Evolutionary conservation across 2,113 vertebrate genomes (phyloP), one percentile per base, ranked within the genome.

Genomic region (Erythrocercus mccallii): DNA sequence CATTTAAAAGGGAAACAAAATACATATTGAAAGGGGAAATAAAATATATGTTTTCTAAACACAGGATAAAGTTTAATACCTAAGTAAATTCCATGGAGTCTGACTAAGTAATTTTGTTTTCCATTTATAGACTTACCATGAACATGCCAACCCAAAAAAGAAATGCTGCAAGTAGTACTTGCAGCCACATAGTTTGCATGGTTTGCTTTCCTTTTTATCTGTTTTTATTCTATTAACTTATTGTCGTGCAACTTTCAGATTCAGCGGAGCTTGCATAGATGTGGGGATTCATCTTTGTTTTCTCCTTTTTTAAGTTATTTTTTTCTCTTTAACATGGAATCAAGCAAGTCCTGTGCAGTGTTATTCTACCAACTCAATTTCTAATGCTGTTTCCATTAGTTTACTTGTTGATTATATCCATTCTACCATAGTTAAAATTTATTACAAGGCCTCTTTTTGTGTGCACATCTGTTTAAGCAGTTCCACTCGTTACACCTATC

Each of bases 341-440:
- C 38, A 62, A 89, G n/a, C 35, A 77, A 90, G 38, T 51, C 56
- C 68, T 91, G 33, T 30, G 28, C 48, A 82, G 25, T 40, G 23
- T 61, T 60, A 64, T 16, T 53, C 16, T 58, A 37, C 38, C 64
- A 64, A 15, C 44, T 81, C 28, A 57, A 53, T 66, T 81, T 85
- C 24, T 53, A 89, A 68, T 51, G 62, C 22, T 14, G 5, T 92
- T 95, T 92, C 64, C 89, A 87, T 82, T 74, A 51, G 53, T 74
- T 79, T 68, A 69, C 33, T 86, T 58, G 69, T 66, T 79, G 40
- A 84, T 82, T 86, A 74, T 72, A 81, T 69, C 42, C 14, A 0
- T 90, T 86, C 64, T 93, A 65, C 71, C 60, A 21, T 24, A 88
- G 40, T n/a, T 94, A 37, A 17, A 60, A 96, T 85, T 95, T 93